phyloP scores from a whole-genome alignment of 1,140 invertebrate genomes.

The Orchesella cincta region DNA sequence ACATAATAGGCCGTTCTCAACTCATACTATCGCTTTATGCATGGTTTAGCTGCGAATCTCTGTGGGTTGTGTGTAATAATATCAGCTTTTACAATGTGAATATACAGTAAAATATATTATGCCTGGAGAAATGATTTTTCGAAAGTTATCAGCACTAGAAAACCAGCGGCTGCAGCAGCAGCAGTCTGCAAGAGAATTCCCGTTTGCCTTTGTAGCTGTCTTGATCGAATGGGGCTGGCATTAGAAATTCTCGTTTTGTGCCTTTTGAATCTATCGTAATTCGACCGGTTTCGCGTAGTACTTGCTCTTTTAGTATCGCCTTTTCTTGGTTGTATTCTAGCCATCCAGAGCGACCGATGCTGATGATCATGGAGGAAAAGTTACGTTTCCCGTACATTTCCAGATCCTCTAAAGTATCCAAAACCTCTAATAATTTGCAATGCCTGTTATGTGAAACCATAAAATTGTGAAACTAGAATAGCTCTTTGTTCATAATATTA shows the following conservation, averaged over 20 bases:
- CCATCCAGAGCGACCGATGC: too few species aligned
- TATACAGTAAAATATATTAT: neutral
- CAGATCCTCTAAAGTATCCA: too few species aligned
- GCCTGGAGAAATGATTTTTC: neutral
- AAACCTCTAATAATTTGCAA: slow-evolving; percentile 23
- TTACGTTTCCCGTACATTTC: too few species aligned
- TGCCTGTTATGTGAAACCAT: slow-evolving; percentile 21
- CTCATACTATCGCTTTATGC: neutral
- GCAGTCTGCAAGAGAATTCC: too few species aligned
- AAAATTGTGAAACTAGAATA: slow-evolving; percentile 12
- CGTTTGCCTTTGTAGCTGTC: too few species aligned
- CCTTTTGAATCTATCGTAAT: neutral
- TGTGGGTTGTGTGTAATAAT: neutral
- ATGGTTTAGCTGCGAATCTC: neutral
- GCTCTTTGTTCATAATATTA: slow-evolving; percentile 18
- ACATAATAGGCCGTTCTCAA: neutral
- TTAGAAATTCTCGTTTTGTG: neutral
- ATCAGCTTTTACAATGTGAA: neutral
- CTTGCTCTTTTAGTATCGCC: too few species aligned
- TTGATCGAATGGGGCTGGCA: too few species aligned
- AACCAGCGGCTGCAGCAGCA: neutral
- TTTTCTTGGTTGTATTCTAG: too few species aligned
- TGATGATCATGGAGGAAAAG: too few species aligned
- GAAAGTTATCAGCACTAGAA: neutral
- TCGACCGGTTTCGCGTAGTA: neutral